Base-by-base conservation (phyloP, 2,797 vertebrate species). In the Fistularia commersonii region DNA sequence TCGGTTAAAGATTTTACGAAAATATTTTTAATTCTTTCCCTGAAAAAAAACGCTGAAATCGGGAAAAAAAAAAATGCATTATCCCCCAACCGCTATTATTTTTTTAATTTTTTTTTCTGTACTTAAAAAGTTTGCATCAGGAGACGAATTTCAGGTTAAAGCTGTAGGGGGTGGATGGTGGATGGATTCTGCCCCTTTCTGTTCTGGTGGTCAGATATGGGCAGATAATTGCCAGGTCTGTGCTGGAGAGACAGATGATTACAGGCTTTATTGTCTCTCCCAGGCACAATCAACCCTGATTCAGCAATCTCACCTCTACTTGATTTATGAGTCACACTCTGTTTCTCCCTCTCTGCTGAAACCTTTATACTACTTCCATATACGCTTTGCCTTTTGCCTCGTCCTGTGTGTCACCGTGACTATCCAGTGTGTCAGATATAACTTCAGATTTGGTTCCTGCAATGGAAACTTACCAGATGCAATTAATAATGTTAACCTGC, bases 271-370 rank as follows among this genome's bases (percentile, higher is more conserved):
- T 91, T 92, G 89, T 92, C 88, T 91, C 91, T 91, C 87, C 83
- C 79, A 88, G 89, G 88, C 89, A 89, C 87, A 90, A 90, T 91
- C 89, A 91, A 89, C 86, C 85, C 90, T 90, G 89, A 91, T 90
- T 92, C 91, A 91, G 89, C 90, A 89, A 84, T 88, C 81, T 86
- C 82, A 86, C 82, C 80, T 76, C 81, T 69, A 75, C 76, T 81
- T 90, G 90, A 91, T 91, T 91, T 90, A 91, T 91, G 83, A 85
- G 75, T 71, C 74, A 39, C 53, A 69, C 55, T 61, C 58, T 39
- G 64, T 48, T 41, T 66, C 56, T 54, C 51, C 70, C 54, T 55
- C 52, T 74, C 42, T 48, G 50, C 49, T 50, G 36, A 46, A 41
- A 13, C 1, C 64, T 55, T 55, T 43, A 38, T 56, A 68, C 48